phyloP scores from a whole-genome alignment of 2,888 invertebrate species.

The Caradrina clavipalpis region DNA sequence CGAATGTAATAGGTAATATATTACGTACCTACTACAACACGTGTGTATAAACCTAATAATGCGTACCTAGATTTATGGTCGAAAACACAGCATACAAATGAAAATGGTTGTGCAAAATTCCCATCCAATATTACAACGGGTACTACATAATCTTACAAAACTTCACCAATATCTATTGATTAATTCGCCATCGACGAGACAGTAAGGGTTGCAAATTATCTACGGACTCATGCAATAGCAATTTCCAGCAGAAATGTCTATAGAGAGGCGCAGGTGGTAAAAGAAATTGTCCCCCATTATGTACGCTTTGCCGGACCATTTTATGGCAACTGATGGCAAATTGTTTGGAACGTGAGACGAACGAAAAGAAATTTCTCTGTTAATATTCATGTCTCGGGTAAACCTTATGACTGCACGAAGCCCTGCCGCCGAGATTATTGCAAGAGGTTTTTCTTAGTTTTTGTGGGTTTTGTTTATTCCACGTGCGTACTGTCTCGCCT shows the following conservation, averaged over 20 bases:
- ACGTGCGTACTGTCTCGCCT: conserved; percentile 65
- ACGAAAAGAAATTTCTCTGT: conserved; percentile 71
- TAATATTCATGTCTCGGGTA: conserved; percentile 82
- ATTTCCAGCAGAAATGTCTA: conserved; percentile 63
- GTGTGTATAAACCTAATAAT: background rate
- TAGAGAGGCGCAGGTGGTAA: conserved; percentile 81
- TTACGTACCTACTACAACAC: too few species aligned
- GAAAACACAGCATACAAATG: conserved; percentile 8
- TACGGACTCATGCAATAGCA: conserved; percentile 66
- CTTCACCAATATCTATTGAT: conserved; percentile 60
- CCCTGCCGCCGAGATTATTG: conserved; percentile 69
- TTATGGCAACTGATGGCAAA: conserved; percentile 84
- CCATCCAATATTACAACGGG: conserved; percentile 5
- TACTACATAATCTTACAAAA: conserved; percentile 44
- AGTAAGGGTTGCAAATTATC: conserved; percentile 65
- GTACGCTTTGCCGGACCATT: conserved; percentile 82
- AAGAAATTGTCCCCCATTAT: conserved; percentile 86
- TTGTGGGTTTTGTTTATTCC: conserved; percentile 68
- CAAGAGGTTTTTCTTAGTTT: conserved; percentile 62
- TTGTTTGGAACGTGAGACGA: conserved; percentile 79
- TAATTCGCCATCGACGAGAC: conserved; percentile 52
- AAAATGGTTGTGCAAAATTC: conserved; percentile 6
- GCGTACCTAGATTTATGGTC: background rate
- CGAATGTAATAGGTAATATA: too few species aligned
- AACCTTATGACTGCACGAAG: conserved; percentile 70